Conservation (phyloP, 2,888 invertebrate genomes). For the Orchesella flavescens region DNA sequence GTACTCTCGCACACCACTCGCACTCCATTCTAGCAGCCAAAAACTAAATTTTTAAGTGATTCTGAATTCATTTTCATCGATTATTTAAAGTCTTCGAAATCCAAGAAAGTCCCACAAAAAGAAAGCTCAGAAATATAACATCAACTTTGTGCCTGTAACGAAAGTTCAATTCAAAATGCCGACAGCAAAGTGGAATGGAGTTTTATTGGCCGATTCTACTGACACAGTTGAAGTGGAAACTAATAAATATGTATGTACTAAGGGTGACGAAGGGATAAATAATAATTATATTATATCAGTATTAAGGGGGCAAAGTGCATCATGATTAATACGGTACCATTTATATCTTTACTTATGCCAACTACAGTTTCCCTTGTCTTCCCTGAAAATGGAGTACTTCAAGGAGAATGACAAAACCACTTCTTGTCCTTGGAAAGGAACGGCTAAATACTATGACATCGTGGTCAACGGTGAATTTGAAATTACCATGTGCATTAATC, state of each 20-base stretch:
- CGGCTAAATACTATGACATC: constrained; percentile 65
- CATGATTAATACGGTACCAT: background rate
- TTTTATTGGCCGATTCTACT: constrained; percentile 58
- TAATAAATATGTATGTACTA: constrained; percentile 62
- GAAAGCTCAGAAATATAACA: too few species aligned
- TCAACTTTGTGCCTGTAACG: too few species aligned
- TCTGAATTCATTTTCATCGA: too few species aligned
- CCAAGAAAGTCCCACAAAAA: too few species aligned
- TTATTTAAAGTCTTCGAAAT: too few species aligned
- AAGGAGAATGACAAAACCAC: constrained; percentile 48
- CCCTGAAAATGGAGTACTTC: constrained; percentile 62
- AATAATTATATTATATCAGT: too few species aligned
- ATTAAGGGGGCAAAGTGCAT: background rate
- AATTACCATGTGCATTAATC: background rate
- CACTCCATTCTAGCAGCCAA: too few species aligned
- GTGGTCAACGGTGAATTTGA: constrained; percentile 54
- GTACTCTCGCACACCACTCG: too few species aligned
- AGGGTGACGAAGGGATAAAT: background rate
- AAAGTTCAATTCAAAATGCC: constrained; percentile 25
- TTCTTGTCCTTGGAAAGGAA: constrained; percentile 66
- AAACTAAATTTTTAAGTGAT: too few species aligned
- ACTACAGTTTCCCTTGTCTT: constrained; percentile 59
- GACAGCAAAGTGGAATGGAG: constrained; percentile 62
- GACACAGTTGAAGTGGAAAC: constrained; percentile 58
- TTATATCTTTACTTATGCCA: background rate